Conservation (phyloP, 2,797 vertebrate genomes). For the Anabacerthia variegaticeps region DNA sequence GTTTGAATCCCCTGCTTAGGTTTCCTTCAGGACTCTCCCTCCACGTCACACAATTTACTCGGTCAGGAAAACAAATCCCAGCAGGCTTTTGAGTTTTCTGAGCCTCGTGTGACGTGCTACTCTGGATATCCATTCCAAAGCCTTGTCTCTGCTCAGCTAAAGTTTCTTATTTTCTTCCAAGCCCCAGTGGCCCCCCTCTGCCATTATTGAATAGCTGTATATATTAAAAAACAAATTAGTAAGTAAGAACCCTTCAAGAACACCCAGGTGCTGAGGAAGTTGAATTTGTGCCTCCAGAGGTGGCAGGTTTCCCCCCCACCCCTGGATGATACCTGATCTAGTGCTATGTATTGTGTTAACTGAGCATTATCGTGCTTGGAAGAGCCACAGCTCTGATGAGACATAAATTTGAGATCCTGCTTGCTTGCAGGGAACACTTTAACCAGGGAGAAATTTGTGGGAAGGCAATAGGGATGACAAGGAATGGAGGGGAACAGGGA, state of each 20-base stretch:
- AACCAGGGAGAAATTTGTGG: background rate
- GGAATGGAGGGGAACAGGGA: background rate
- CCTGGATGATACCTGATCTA: constrained; percentile 1
- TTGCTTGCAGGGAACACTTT: background rate
- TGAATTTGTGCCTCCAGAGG: background rate
- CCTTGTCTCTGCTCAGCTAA: background rate
- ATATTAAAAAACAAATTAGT: constrained; percentile 32
- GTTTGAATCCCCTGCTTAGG: constrained; percentile 17
- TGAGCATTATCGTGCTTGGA: background rate
- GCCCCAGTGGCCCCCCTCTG: background rate
- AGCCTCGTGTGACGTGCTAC: background rate
- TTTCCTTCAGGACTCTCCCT: constrained; percentile 42
- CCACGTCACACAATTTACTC: background rate
- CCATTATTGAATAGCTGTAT: background rate
- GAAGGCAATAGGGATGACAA: background rate
- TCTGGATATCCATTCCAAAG: background rate
- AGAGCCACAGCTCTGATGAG: background rate
- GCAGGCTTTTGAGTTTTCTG: constrained; percentile 6
- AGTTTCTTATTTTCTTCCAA: background rate
- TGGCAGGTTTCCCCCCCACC: background rate
- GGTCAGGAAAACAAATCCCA: background rate
- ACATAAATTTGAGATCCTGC: background rate
- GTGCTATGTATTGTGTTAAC: background rate
- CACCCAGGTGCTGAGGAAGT: constrained; percentile 30
- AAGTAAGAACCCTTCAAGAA: constrained; percentile 10